phyloP scores from a whole-genome alignment of 1,140 invertebrate genomes.

The Diploscapter pachys region DNA sequence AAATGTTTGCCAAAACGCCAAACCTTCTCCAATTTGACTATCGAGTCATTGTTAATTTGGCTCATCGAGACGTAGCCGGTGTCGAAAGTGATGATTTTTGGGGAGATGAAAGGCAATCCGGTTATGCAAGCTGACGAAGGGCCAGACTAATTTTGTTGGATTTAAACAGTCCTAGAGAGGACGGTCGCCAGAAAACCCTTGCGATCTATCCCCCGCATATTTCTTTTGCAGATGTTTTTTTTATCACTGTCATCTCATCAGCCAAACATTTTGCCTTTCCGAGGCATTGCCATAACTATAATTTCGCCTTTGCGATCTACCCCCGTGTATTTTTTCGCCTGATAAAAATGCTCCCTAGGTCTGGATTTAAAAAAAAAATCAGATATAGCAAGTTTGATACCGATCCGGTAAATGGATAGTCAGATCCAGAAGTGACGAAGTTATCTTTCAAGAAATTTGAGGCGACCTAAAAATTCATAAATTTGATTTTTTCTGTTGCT shows the following conservation, averaged over 20 bases:
- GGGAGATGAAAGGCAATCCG: background rate
- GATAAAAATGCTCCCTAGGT: too few species aligned
- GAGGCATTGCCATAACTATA: too few species aligned
- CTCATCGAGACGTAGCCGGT: conserved; percentile 13
- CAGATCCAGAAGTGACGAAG: background rate
- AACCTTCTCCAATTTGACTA: background rate
- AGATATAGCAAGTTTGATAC: conserved; percentile 6
- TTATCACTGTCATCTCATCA: too few species aligned
- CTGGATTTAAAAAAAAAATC: background rate
- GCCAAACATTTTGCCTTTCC: too few species aligned
- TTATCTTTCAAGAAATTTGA: conserved; percentile 8
- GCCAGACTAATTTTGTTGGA: too few species aligned
- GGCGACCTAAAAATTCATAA: conserved; percentile 10
- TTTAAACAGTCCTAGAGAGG: too few species aligned
- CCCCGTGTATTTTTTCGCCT: too few species aligned
- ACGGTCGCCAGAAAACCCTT: too few species aligned
- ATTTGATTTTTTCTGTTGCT: background rate
- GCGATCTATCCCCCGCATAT: too few species aligned
- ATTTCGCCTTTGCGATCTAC: background rate
- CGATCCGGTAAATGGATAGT: conserved; percentile 11
- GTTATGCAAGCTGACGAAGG: too few species aligned
- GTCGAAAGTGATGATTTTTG: conserved; percentile 4
- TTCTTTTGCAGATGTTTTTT: too few species aligned
- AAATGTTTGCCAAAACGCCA: too few species aligned
- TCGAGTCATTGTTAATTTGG: background rate